Base-by-base conservation (phyloP, 1,140 invertebrate species). In the Idris sp. region DNA sequence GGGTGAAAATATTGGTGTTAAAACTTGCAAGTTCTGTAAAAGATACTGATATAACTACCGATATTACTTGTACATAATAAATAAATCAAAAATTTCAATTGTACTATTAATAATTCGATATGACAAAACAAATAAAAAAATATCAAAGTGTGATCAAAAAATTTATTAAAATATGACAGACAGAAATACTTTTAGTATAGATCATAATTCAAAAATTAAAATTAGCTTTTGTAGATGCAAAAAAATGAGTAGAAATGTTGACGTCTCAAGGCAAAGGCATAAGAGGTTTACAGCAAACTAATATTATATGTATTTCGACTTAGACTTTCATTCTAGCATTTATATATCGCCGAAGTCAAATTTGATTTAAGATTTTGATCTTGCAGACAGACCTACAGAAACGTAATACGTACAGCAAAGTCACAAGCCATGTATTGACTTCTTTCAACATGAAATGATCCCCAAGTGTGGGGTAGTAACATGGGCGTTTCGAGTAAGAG, bases 311-410 rank as follows among this genome's bases (percentile, higher is more conserved):
- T 48, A 53, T 49, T 38, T 19, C 7, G 59, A 36, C 22, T 77
- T 72, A 68, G 77, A 75, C 67, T 51, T 40, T 53, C 80, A 79
- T 81, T 76, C 77, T 15, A 75, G 78, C 78, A 80, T 79, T 82
- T 79, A 79, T 79, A 81, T 84, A 80, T 2, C 19, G 84, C 76
- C 64, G 74, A 54, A 84, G 83, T 84, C 83, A 84, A 84, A 86
- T 78, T 81, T 85, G 83, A 86, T 86, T 85, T 86, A 86, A 79
- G 82, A 83, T 83, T 80, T 38, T 80, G 77, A 72, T 51, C 65
- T 76, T 13, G 16, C 41, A 78, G 64, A 56, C 61, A 58, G 61
- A 58, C 54, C 28, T 44, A 30, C 54, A 44, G 51, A 43, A 36
- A 22, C 18, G 36, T 33, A 56, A 40, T 44, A 36, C 46, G n/a